Evolutionary conservation across 2,888 invertebrate species (phyloP).

Genomic region (Nesidiocoris tenuis): DNA sequence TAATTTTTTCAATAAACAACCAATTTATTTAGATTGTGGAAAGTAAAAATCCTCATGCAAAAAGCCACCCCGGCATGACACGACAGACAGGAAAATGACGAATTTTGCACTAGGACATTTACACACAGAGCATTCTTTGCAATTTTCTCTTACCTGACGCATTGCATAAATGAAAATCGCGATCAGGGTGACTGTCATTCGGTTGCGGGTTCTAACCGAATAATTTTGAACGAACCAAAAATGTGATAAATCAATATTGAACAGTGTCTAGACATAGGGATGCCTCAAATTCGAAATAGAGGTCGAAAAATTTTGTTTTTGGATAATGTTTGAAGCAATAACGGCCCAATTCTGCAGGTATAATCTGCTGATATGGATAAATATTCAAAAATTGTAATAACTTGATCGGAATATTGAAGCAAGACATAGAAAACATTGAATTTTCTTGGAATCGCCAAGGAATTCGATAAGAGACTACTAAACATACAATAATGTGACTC

Average conservation of each 20-base stretch:
- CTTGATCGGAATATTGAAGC: too few species aligned
- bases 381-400: too few species aligned
- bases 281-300: too few species aligned
- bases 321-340: too few species aligned
- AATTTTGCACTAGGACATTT: background rate
- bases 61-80: background rate
- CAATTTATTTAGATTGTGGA: background rate
- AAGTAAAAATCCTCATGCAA: background rate
- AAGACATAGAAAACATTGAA: too few species aligned
- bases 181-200: background rate
- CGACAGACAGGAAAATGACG: background rate
- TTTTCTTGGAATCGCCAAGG: background rate
- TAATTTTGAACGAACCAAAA: too few species aligned
- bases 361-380: too few species aligned
- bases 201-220: background rate
- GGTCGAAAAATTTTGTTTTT: too few species aligned
- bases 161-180: background rate
- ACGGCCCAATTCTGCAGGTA: too few species aligned
- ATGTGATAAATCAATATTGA: too few species aligned
- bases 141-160: background rate
- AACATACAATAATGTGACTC: background rate
- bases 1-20: too few species aligned
- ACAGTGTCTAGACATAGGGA: too few species aligned
- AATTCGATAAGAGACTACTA: background rate
- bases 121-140: background rate